phyloP scores from a whole-genome alignment of 2,888 invertebrate species.

The Caenorhabditis plicata region DNA sequence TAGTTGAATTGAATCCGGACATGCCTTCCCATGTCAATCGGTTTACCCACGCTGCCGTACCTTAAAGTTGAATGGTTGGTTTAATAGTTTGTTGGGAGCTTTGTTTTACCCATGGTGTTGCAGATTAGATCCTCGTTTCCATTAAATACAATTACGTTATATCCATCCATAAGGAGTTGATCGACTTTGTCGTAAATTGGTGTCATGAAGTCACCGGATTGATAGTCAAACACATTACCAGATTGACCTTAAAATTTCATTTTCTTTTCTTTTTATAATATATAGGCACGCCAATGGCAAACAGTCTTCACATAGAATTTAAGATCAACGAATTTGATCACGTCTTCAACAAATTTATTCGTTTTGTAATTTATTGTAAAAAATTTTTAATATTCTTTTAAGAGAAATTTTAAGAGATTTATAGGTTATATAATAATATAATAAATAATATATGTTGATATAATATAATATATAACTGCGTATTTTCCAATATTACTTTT shows the following conservation, averaged over 20 bases:
- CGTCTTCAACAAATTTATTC: too few species aligned
- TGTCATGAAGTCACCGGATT: conserved; percentile 79
- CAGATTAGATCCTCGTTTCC: conserved; percentile 84
- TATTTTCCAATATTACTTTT: too few species aligned
- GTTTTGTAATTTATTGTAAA: too few species aligned
- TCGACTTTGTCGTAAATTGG: conserved; percentile 73
- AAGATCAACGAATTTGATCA: too few species aligned
- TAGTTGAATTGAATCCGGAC: conserved; percentile 70
- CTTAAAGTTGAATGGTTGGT: conserved; percentile 60
- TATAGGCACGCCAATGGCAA: too few species aligned
- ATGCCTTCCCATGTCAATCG: conserved; percentile 74
- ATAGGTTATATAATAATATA: too few species aligned
- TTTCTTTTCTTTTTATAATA: too few species aligned
- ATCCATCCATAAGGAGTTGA: conserved; percentile 47
- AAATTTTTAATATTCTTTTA: too few species aligned
- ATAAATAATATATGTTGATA: too few species aligned
- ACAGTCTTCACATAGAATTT: too few species aligned
- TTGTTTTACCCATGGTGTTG: conserved; percentile 75
- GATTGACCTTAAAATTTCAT: conserved; percentile 70
- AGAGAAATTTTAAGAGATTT: too few species aligned
- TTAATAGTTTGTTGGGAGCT: background rate
- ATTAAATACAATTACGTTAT: conserved; percentile 76
- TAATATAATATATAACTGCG: too few species aligned
- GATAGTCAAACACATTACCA: conserved; percentile 71
- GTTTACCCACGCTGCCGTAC: conserved; percentile 78